Evolutionary conservation across 2,797 vertebrate genomes (phyloP), one percentile per base, ranked within the genome.

Genomic region (Enteromius paludinosus): DNA sequence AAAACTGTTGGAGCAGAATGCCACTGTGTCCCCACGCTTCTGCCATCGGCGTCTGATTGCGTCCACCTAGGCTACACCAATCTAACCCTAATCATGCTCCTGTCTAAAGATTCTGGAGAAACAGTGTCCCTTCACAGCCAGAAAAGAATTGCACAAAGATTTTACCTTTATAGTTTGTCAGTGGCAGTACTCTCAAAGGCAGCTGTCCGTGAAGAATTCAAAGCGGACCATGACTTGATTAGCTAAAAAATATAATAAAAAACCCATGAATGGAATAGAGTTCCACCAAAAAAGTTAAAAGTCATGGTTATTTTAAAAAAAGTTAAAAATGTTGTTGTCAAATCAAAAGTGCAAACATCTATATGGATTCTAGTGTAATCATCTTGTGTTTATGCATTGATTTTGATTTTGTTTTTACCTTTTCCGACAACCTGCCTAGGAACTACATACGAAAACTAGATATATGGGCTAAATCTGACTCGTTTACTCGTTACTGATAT

Each of bases 41-140:
- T 20, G n/a, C 47, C 33, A 66, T 74, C 10, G 74, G 70, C 17
- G 0, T 35, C 38, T 15, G 23, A 43, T 38, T 41, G 5, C 4
- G 12, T 81, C 30, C 59, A 71, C n/a, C 45, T 25, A 52, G 47
- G 62, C 52, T 28, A 65, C 38, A 59, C 20, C 38, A 77, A 28
- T 35, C 18, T 82, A 56, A 79, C 54, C 25, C 62, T 68, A 25
- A 41, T 62, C 23, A 80, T 47, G 25, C 15, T 76, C 11, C 18
- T 84, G 30, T 70, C 75, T 62, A 43, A 71, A 59, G 70, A 47
- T 70, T 79, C 66, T 64, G 69, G 59, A 83, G 35, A 78, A 83
- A 84, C 49, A 28, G 80, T 41, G 62, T 47, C 28, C 20, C n/a
- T 74, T 74, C 52, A 54, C 47, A 41, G 33, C 15, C 1, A 23